Evolutionary conservation across 2,797 vertebrate genomes (phyloP).

Genomic region (Peromyscus attwateri): DNA sequence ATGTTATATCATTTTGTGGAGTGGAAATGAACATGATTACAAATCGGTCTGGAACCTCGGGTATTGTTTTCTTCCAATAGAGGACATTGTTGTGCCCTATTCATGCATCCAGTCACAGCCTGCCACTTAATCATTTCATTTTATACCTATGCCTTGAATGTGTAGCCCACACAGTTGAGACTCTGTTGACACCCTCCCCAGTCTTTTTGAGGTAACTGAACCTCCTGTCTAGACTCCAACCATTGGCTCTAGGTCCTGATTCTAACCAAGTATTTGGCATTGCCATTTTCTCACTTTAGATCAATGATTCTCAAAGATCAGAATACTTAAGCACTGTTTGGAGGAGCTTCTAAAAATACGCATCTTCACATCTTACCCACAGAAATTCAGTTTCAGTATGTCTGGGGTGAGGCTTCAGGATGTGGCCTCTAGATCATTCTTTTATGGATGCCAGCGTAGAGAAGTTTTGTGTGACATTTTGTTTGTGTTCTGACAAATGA

Average conservation of each 20-base stretch:
- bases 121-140: background rate
- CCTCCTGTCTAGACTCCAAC: slow-evolving; percentile 5
- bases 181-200: background rate
- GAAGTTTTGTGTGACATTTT: background rate
- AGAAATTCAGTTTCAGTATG: slow-evolving; percentile 24
- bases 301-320: background rate
- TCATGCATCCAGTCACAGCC: background rate
- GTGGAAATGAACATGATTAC: background rate
- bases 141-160: background rate
- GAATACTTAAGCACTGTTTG: background rate
- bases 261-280: background rate
- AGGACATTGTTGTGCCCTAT: background rate
- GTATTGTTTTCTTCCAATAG: background rate
- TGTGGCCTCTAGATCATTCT: background rate
- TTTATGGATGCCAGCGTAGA: background rate
- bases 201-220: background rate
- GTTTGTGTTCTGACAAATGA: too few relatives aligned
- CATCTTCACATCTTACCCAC: background rate
- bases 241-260: background rate
- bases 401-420: background rate
- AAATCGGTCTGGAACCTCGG: background rate
- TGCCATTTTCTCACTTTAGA: background rate
- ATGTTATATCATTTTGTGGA: background rate
- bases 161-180: background rate
- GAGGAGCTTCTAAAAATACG: background rate